Evolutionary conservation across 2,888 invertebrate genomes (phyloP), one percentile per base, ranked within the genome.

Genomic region (Priapulus caudatus): DNA sequence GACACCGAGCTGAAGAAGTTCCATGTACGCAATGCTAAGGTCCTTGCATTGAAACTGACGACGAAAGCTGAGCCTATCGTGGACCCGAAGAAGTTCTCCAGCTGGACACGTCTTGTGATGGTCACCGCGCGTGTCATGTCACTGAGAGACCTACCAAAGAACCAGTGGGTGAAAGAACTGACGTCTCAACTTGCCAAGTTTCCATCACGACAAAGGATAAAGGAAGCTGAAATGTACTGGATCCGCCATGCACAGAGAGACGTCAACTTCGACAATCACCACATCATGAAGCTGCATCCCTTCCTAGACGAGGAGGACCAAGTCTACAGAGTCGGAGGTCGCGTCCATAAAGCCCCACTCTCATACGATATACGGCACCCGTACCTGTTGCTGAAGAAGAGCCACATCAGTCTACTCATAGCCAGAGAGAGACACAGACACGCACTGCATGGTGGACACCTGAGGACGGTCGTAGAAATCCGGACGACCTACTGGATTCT

Each of bases 171-270:
- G 15, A 50, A 48, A 4, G 20, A 48, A 4, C 21, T 50, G 15
- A 3, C 10, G 3, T 5, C 3, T 3, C 18, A 46, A 21, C 18
- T 50, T 18, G 45, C 45, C 5, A 46, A 50, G 21, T 20, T 18
- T 10, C 50, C 50, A 10, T 18, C 50, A 2, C 43, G 20, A 10
- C 18, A 10, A 18, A 47, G 47, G 18, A 20, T 50, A 20, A 50
- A 46, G 16, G 50, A 50, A 46, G 50, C 50, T 16, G 50, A 50
- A 46, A 15, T 50, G 15, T 50, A n/a, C n/a, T n/a, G n/a, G n/a
- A n/a, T n/a, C n/a, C n/a, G n/a, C n/a, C n/a, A n/a, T n/a, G n/a
- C n/a, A 50, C 24, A 50, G 45, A 50, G 20, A 48, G 50, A 50
- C 2, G 3, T 50, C 15, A 16, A 46, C 45, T 47, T 50, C 5